phyloP scores from a whole-genome alignment of 2,113 vertebrate genomes.

The Odocoileus virginianus region DNA sequence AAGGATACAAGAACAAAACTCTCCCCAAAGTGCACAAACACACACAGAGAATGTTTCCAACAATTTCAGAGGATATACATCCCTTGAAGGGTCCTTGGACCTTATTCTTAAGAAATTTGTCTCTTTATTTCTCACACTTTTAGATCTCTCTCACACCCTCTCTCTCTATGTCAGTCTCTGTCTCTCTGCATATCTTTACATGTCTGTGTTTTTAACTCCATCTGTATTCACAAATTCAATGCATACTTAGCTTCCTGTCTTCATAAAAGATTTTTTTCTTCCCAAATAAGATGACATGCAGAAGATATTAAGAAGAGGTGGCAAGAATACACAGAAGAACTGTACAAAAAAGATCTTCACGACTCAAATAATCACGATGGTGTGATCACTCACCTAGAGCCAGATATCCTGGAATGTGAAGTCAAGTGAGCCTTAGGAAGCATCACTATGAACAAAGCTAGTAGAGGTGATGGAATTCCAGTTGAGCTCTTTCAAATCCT shows the following conservation, averaged over 20 bases:
- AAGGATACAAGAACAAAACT: neutral
- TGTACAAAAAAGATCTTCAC: too few relatives aligned
- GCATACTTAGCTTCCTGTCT: neutral
- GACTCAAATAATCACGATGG: too few relatives aligned
- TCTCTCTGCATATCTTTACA: neutral
- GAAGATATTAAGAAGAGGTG: too few relatives aligned
- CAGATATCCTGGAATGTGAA: too few relatives aligned
- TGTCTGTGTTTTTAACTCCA: neutral
- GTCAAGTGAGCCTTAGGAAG: too few relatives aligned
- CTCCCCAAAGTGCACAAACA: neutral
- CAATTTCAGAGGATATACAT: neutral
- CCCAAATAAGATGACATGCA: neutral
- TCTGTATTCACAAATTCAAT: neutral
- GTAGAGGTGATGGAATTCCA: too few relatives aligned
- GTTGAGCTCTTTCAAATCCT: too few relatives aligned
- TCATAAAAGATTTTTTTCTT: neutral
- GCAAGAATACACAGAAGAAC: too few relatives aligned
- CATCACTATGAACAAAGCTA: too few relatives aligned
- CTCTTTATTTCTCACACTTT: neutral
- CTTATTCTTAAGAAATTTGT: neutral
- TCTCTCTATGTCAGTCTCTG: neutral
- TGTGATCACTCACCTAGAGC: too few relatives aligned
- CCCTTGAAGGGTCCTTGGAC: neutral
- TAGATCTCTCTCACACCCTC: neutral
- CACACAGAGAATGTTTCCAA: neutral